A percentile compares a stretch with the other conserved stretches of the same genome.
Conservation (phyloP, 2,888 invertebrate genomes). For the Pheosia tremula region DNA sequence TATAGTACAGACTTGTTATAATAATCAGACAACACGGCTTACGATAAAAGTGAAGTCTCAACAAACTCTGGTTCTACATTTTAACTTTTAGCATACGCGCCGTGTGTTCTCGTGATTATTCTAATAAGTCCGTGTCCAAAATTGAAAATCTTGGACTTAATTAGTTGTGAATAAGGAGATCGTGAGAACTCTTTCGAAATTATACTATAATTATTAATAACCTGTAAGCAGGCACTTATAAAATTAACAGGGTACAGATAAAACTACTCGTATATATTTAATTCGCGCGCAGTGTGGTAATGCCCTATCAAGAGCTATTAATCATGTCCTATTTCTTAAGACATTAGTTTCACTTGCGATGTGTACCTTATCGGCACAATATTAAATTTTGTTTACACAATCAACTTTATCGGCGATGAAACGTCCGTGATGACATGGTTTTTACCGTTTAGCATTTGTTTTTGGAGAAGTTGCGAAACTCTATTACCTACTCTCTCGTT, state of each 20-base stretch:
- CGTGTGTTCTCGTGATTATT: no score
- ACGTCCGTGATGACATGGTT: not conserved
- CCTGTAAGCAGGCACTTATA: no score
- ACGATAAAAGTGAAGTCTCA: no score
- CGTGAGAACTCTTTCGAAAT: no score
- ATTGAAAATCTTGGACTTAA: no score
- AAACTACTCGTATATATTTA: not conserved
- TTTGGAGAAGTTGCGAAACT: conserved; percentile 2
- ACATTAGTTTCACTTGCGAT: not conserved
- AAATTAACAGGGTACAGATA: not conserved
- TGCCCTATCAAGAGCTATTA: not conserved
- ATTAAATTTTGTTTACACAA: not conserved
- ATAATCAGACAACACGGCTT: no score
- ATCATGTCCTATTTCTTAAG: conserved; percentile 2
- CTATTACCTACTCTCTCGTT: not conserved
- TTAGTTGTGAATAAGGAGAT: no score
- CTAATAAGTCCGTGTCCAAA: no score
- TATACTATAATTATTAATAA: no score
- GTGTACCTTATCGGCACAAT: not conserved
- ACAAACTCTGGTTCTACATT: no score
- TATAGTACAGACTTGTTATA: no score
- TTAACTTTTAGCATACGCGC: no score
- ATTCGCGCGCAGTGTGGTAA: not conserved
- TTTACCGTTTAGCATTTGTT: not conserved
- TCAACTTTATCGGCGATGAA: not conserved